These are phyloP conservation scores for Stratiomys singularior DNA, from an alignment of 2,888 invertebrate species.

Conservation along the genomic window DNA sequence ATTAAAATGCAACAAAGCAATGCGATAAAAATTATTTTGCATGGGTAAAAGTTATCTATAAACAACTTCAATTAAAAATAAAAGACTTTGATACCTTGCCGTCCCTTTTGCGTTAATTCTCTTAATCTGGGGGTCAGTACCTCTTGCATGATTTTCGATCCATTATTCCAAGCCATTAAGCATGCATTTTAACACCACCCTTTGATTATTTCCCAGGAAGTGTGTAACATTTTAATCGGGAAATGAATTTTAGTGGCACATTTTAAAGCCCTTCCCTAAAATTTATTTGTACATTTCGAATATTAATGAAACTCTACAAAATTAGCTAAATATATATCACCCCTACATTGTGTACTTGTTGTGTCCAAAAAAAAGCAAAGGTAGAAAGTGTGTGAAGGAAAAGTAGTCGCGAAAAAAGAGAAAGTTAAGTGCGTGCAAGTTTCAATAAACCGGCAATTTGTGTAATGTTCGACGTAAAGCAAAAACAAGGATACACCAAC, in stretches of 20 bases:
- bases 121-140: too few species aligned
- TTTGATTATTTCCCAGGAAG: slow-evolving; percentile 13
- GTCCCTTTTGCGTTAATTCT: too few species aligned
- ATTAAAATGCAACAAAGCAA: too few species aligned
- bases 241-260: too few species aligned
- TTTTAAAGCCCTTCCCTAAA: too few species aligned
- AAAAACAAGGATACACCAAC: slow-evolving; percentile 47
- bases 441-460: slow-evolving; percentile 34
- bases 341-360: neutral
- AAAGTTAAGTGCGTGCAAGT: slow-evolving; percentile 5
- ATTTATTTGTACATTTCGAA: too few species aligned
- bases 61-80: too few species aligned
- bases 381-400: neutral
- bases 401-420: neutral
- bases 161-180: slow-evolving; percentile 34
- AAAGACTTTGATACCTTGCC: too few species aligned
- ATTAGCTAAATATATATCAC: neutral
- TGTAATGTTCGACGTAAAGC: slow-evolving; percentile 48
- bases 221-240: neutral
- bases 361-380: neutral
- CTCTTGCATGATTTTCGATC: neutral
- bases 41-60: too few species aligned
- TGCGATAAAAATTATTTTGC: too few species aligned
- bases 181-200: neutral
- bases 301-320: too few species aligned